Conservation (phyloP, 2,797 vertebrate genomes). For the Synaphobranchus kaupii region DNA sequence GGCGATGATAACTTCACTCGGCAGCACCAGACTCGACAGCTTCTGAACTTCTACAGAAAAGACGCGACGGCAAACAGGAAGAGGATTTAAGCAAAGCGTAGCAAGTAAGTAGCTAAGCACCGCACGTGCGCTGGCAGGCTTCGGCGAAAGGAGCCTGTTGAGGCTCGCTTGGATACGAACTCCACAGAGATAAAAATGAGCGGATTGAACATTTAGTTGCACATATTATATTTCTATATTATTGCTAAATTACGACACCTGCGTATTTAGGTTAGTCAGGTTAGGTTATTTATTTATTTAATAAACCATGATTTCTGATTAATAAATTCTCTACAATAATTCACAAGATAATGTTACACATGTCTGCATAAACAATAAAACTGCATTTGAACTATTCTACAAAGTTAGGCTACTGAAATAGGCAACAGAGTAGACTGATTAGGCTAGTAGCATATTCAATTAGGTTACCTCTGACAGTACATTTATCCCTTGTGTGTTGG, state of each 20-base stretch:
- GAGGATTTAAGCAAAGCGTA: slow-evolving; percentile 14
- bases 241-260: neutral
- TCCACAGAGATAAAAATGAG: neutral
- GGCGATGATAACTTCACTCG: slow-evolving; percentile 93
- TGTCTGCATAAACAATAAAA: neutral
- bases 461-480: neutral
- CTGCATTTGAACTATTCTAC: neutral
- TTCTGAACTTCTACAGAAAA: slow-evolving; percentile 87
- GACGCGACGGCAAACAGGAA: neutral
- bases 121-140: slow-evolving; percentile 22
- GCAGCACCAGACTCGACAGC: slow-evolving; percentile 90
- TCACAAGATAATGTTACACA: neutral
- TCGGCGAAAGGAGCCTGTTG: slow-evolving; percentile 10
- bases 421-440: neutral
- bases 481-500: neutral
- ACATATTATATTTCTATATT: neutral
- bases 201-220: neutral
- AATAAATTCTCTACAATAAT: neutral
- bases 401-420: neutral
- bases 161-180: neutral
- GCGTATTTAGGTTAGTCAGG: neutral
- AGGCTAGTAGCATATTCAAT: neutral
- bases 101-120: neutral
- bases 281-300: neutral
- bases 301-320: neutral